Evolutionary conservation across 2,113 vertebrate genomes (phyloP).

Genomic region (Typhlomys cinereus): DNA sequence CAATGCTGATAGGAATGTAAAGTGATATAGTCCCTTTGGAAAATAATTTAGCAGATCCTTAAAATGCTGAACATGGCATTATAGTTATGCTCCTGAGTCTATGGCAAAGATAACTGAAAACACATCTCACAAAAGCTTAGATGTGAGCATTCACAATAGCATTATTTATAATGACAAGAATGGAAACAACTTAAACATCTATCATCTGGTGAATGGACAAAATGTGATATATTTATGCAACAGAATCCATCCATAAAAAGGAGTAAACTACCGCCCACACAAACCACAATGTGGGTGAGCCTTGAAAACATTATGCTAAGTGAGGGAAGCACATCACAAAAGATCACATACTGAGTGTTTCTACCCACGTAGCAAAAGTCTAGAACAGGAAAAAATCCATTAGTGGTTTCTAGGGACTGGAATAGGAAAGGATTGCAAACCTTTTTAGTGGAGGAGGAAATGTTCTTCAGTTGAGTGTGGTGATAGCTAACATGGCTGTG

Average conservation of each 20-base stretch:
- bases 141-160: background rate
- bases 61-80: constrained; percentile 3
- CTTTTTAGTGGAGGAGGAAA: background rate
- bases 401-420: background rate
- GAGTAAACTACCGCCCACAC: background rate
- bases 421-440: background rate
- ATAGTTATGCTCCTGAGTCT: background rate
- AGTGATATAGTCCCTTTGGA: background rate
- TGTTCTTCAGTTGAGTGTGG: background rate
- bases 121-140: background rate
- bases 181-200: background rate
- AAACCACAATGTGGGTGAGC: background rate
- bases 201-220: background rate
- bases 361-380: constrained; percentile 11
- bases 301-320: constrained; percentile 18
- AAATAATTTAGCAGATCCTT: constrained; percentile 37
- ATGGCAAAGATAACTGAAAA: constrained; percentile 12
- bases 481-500: background rate
- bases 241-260: background rate
- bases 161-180: background rate
- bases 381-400: background rate
- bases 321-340: constrained; percentile 21
- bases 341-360: background rate
- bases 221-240: background rate
- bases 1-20: background rate